phyloP scores from a whole-genome alignment of 2,113 vertebrate genomes.

The Anseranas semipalmata region DNA sequence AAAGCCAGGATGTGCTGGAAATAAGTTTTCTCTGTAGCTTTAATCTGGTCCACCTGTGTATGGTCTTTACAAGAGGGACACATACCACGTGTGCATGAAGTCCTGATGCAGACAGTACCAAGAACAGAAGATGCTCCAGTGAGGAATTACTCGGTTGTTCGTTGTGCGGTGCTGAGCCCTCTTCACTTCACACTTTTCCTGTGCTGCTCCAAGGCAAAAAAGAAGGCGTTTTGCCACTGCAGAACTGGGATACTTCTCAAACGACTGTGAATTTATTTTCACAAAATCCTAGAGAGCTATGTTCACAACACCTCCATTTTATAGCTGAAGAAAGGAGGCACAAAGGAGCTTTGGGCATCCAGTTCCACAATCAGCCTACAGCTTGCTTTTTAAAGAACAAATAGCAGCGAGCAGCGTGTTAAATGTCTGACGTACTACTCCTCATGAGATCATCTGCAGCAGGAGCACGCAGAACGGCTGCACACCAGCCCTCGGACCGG shows the following conservation, averaged over 20 bases:
- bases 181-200: neutral
- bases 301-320: neutral
- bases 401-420: neutral
- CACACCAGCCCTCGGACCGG: constrained; percentile 19
- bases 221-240: neutral
- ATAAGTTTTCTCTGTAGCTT: neutral
- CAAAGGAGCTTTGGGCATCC: neutral
- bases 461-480: neutral
- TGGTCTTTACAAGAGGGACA: neutral
- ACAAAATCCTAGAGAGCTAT: neutral
- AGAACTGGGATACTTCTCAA: constrained; percentile 7
- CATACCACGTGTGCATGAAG: neutral
- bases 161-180: neutral
- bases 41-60: neutral
- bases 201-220: constrained; percentile 21
- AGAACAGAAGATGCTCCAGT: neutral
- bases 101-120: neutral
- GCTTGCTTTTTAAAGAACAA: constrained; percentile 30
- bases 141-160: neutral
- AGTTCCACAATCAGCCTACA: constrained; percentile 4
- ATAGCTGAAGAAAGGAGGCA: neutral
- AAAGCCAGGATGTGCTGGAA: neutral
- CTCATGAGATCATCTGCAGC: constrained; percentile 32
- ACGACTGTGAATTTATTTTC: neutral
- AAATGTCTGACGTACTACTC: neutral